Evolutionary conservation across 1,140 invertebrate genomes (phyloP).

Genomic region (Leptinotarsa lineolata): DNA sequence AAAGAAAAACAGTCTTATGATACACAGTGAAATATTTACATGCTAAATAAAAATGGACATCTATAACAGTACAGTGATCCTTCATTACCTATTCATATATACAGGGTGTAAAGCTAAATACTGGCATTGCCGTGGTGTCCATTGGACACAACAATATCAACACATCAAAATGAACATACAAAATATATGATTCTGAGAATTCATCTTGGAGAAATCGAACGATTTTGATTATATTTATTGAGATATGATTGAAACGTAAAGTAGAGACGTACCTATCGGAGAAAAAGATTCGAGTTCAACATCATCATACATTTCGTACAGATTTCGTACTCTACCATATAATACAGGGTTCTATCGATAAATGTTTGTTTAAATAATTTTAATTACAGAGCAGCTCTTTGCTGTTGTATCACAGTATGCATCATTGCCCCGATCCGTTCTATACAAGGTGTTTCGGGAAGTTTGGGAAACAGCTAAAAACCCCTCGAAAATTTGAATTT

Average conservation of each 20-base stretch:
- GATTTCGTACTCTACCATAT: conserved; percentile 45
- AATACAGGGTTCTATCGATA: conserved; percentile 41
- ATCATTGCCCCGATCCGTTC: conserved; percentile 57
- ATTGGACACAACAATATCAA: conserved; percentile 49
- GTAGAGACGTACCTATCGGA: neutral
- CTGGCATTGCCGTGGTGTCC: conserved; percentile 50
- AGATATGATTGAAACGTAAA: neutral
- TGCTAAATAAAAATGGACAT: conserved; percentile 49
- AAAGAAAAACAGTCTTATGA: conserved; percentile 50
- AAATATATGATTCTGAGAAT: conserved; percentile 12
- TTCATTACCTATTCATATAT: conserved; percentile 38
- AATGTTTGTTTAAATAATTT: conserved; percentile 40
- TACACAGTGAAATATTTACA: conserved; percentile 51
- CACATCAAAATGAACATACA: conserved; percentile 47
- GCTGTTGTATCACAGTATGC: conserved; percentile 55
- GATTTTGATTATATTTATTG: conserved; percentile 11
- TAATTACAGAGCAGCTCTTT: conserved; percentile 49
- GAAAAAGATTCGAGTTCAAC: neutral
- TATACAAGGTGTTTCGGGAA: conserved; percentile 35
- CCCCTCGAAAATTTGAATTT: too few species aligned
- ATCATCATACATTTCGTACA: conserved; percentile 2
- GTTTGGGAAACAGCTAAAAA: too few species aligned
- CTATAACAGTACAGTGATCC: conserved; percentile 49
- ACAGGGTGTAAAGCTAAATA: conserved; percentile 52
- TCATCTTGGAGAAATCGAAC: neutral